A percentile compares a stretch with the other conserved stretches of the same genome.
Evolutionary conservation across 1,140 invertebrate genomes (phyloP).

Genomic region (Apis laboriosa): DNA sequence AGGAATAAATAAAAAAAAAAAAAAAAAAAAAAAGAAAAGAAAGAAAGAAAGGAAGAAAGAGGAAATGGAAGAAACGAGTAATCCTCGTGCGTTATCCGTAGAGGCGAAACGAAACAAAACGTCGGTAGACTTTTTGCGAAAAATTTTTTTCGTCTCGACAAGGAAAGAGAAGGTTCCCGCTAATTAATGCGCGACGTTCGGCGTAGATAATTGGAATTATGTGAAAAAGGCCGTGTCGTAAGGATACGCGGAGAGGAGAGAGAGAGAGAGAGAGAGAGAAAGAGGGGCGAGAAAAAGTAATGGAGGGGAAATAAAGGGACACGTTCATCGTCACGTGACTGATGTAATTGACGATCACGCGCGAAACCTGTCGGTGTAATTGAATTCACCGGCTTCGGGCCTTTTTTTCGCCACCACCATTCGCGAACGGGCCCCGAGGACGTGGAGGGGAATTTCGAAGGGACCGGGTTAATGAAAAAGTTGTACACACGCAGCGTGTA

Average conservation of each 20-base stretch:
- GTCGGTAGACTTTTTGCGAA: constrained; percentile 61
- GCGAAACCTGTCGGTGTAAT: constrained; percentile 68
- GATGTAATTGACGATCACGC: constrained; percentile 76
- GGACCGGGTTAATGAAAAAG: constrained; percentile 29
- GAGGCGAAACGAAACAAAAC: constrained; percentile 64
- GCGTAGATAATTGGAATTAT: constrained; percentile 80
- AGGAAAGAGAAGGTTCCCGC: constrained; percentile 64
- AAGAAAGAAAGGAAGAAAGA: constrained; percentile 16
- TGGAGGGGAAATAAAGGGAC: constrained; percentile 45
- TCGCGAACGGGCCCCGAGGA: neutral
- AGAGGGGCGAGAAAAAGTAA: constrained; percentile 40
- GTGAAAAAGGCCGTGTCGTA: constrained; percentile 69
- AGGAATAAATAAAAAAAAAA: constrained; percentile 24
- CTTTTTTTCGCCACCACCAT: constrained; percentile 46
- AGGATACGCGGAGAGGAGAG: neutral
- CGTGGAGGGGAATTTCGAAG: neutral
- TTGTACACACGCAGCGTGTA: neutral
- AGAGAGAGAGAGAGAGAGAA: neutral
- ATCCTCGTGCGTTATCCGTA: constrained; percentile 55
- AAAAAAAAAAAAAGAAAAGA: neutral
- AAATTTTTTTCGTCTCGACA: constrained; percentile 47
- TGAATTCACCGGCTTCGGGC: constrained; percentile 76
- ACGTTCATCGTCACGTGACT: constrained; percentile 73
- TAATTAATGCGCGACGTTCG: constrained; percentile 75
- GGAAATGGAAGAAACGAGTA: constrained; percentile 51